A percentile compares a stretch with the other conserved stretches of the same genome.
These are phyloP conservation scores for Hirtodrosophila confusa DNA, from an alignment of 2,888 invertebrate genomes.

Conservation along the genomic window DNA sequence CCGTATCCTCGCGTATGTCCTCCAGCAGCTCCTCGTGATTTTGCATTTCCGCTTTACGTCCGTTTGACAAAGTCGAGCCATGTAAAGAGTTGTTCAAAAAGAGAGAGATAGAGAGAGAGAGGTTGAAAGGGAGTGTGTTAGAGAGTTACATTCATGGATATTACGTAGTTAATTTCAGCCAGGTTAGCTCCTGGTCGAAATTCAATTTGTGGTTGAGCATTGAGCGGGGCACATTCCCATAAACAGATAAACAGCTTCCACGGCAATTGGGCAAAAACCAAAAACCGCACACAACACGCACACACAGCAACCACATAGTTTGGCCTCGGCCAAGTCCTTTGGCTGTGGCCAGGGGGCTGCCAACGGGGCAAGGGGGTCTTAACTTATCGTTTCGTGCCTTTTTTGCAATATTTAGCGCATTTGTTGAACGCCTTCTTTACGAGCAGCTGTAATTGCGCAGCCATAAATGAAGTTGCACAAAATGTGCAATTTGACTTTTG, in stretches of 20 bases:
- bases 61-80: conserved; percentile 3
- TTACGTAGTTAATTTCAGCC: conserved; percentile 59
- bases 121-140: conserved; percentile 29
- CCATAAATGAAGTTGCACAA: conserved; percentile 66
- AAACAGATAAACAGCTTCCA: conserved; percentile 43
- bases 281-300: conserved; percentile 46
- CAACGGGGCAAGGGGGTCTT: neutral
- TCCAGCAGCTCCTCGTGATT: conserved; percentile 84
- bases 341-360: neutral
- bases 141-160: conserved; percentile 45
- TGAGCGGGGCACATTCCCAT: conserved; percentile 28
- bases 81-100: neutral
- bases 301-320: conserved; percentile 16
- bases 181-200: conserved; percentile 52
- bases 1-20: conserved; percentile 84
- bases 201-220: conserved; percentile 64
- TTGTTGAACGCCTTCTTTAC: conserved; percentile 48
- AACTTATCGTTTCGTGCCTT: conserved; percentile 26
- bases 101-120: neutral
- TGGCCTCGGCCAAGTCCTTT: conserved; percentile 2
- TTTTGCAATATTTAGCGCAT: conserved; percentile 55
- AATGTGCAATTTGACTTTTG: conserved; percentile 61
- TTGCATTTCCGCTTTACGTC: conserved; percentile 80
- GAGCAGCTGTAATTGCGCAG: conserved; percentile 58
- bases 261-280: conserved; percentile 33